Base-by-base conservation (phyloP, 2,113 vertebrate genomes). In the Brachyistius frenatus region DNA sequence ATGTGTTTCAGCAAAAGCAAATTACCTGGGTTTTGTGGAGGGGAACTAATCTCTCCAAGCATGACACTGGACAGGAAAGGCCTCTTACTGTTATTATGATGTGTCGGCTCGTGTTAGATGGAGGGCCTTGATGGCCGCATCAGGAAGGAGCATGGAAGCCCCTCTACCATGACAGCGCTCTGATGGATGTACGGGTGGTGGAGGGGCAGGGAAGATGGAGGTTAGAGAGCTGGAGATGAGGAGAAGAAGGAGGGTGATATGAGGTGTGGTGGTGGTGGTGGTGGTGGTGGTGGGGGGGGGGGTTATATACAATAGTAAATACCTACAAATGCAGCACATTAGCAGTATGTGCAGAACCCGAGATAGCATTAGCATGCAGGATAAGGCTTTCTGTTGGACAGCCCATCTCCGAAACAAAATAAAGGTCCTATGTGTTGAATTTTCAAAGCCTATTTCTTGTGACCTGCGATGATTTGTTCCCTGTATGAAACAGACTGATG, bases 71-170 rank as follows among this genome's bases (percentile, higher is more conserved):
- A 95, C 93, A 95, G 94, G 93, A 94, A 92, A 92, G 93, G 91
- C 91, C 94, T 94, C 94, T 95, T 94, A 94, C 93, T 94, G 93
- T 94, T 95, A 95, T 95, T 95, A 95, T 95, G 93, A 95, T 93
- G 94, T 95, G 95, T 95, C 94, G 90, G 89, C 93, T 95, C 78
- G 87, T 83, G 93, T 95, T 95, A 95, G 93, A 90, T 90, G 84
- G 90, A 93, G 89, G 92, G 93, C 86, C 91, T 87, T 94, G 94
- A 95, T 92, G 94, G 88, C 88, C 91, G 86, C 89, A 91, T 92
- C 89, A 90, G 83, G 84, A 91, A 88, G 86, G 84, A 90, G 89
- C 86, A 85, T 88, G 76, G 68, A 73, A 86, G 92, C 90, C 83
- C 89, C 90, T 91, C 90, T 86, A 69, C 91, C 90, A 86, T 93